Conservation (phyloP, 2,888 invertebrate species). For the Hypomecis atomaria region DNA sequence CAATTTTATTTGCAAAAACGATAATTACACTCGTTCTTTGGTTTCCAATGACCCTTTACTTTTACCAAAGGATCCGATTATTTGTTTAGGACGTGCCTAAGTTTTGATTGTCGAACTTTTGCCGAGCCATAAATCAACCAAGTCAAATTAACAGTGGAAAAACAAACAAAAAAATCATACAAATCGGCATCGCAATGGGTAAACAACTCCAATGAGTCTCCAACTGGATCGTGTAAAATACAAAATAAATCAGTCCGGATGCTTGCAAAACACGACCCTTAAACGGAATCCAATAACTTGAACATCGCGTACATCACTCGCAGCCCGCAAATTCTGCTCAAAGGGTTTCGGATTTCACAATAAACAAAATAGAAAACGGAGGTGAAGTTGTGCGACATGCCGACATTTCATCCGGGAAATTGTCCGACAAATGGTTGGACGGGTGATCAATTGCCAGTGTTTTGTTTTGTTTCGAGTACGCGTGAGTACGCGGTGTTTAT, state of each 20-base stretch:
- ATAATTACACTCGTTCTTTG: too few relatives aligned
- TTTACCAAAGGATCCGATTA: too few relatives aligned
- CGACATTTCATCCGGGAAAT: constrained; percentile 19
- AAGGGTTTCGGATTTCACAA: constrained; percentile 53
- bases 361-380: constrained; percentile 52
- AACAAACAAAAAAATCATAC: constrained; percentile 14
- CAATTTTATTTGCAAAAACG: too few relatives aligned
- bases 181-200: constrained; percentile 4
- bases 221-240: constrained; percentile 15
- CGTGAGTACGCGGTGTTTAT: background rate
- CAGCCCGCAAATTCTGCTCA: constrained; percentile 46
- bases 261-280: constrained; percentile 30
- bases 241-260: constrained; percentile 23
- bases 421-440: constrained; percentile 13
- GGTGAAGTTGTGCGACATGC: constrained; percentile 36
- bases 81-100: background rate
- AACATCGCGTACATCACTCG: constrained; percentile 48
- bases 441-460: constrained; percentile 5
- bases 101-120: background rate
- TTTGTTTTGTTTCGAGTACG: constrained; percentile 10
- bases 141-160: background rate
- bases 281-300: constrained; percentile 37
- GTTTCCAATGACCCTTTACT: too few relatives aligned
- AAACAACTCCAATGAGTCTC: constrained; percentile 20
- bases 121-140: constrained; percentile 1